Evolutionary conservation across 2,113 vertebrate species (phyloP).

Genomic region (Gorilla gorilla): DNA sequence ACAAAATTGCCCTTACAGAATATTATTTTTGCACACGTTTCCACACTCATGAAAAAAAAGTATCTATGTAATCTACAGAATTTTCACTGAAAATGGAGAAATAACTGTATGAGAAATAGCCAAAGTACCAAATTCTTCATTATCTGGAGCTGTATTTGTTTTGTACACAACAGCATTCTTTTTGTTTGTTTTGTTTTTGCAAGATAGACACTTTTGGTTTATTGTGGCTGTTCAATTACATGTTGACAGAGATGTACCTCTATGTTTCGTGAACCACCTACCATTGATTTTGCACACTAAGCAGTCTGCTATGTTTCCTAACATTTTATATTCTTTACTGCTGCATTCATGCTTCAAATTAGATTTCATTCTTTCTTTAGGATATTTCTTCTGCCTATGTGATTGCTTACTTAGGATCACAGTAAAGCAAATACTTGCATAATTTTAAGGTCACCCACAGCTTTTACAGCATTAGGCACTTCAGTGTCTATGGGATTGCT

Average conservation of each 20-base stretch:
- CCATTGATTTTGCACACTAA: background rate
- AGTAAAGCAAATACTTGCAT: background rate
- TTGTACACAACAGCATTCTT: background rate
- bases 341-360: slow-evolving; percentile 5
- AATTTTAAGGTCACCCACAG: background rate
- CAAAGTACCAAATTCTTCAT: background rate
- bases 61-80: background rate
- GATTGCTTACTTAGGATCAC: background rate
- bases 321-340: background rate
- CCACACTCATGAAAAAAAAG: background rate
- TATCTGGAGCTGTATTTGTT: background rate
- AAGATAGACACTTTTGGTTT: background rate
- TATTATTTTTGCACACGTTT: background rate
- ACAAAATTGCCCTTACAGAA: background rate
- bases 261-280: background rate
- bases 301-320: background rate
- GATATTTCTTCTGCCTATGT: background rate
- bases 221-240: background rate
- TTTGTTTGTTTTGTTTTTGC: background rate
- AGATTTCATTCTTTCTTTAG: background rate
- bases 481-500: background rate
- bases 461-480: background rate
- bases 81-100: background rate
- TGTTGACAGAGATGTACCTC: background rate
- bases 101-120: background rate